Percentiles rank a stretch among this genome's conserved stretches.
Conservation (phyloP, 2,888 invertebrate genomes). For the Deilephila elpenor region DNA sequence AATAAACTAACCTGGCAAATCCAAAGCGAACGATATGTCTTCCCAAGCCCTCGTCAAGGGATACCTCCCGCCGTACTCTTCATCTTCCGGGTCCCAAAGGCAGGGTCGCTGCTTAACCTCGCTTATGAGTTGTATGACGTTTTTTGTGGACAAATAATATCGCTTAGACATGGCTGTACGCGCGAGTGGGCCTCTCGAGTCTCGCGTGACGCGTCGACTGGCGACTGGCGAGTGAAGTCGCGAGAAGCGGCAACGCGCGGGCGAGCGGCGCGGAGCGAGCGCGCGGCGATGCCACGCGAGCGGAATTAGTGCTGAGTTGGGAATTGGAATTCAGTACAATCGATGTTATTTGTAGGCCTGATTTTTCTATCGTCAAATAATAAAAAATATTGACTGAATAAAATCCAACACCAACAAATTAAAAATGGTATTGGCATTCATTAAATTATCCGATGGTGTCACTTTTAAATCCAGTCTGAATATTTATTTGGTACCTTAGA, state of each 20-base stretch:
- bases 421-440: no score
- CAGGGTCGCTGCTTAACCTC: slow-evolving; percentile 3
- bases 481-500: no score
- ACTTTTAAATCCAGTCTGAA: no score
- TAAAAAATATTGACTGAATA: no score
- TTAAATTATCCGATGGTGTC: no score
- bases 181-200: no score
- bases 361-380: no score
- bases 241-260: slow-evolving; percentile 18
- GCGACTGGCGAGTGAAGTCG: neutral
- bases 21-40: neutral
- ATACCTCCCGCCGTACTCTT: neutral
- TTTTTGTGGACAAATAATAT: neutral
- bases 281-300: neutral
- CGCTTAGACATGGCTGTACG: slow-evolving; percentile 3
- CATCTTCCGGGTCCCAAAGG: neutral
- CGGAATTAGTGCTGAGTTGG: neutral
- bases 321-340: no score
- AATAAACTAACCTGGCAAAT: slow-evolving; percentile 15
- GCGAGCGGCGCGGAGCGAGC: neutral
- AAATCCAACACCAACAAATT: no score
- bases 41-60: neutral
- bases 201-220: neutral
- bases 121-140: slow-evolving; percentile 1
- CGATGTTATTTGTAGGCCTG: no score